A percentile compares a stretch with the other conserved stretches of the same genome.
Evolutionary conservation across 2,113 vertebrate genomes (phyloP).

Genomic region (Sapayoa aenigma): DNA sequence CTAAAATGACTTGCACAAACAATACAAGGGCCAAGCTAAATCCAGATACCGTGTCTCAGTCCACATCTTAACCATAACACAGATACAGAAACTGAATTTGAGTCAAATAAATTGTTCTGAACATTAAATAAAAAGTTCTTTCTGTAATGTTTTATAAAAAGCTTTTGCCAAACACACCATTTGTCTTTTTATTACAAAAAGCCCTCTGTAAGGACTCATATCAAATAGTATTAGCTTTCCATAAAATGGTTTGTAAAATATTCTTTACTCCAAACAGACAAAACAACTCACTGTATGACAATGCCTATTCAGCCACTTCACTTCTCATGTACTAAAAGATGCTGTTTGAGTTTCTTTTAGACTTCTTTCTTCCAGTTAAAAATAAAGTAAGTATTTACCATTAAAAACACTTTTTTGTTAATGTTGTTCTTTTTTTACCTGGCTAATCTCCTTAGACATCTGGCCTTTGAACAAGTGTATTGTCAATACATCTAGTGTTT

Average conservation of each 20-base stretch:
- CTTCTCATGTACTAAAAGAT: background rate
- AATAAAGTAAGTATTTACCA: background rate
- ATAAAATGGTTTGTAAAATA: background rate
- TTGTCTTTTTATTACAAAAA: background rate
- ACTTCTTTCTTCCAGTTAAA: background rate
- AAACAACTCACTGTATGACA: background rate
- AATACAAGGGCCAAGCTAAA: background rate
- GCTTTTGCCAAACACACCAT: background rate
- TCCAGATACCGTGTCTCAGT: background rate
- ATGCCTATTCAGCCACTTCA: background rate
- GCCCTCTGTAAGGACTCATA: background rate
- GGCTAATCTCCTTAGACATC: constrained; percentile 6
- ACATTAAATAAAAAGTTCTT: background rate
- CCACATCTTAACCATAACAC: background rate
- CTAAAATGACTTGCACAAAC: background rate
- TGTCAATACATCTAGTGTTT: constrained; percentile 21
- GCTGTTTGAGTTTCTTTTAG: background rate
- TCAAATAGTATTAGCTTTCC: background rate
- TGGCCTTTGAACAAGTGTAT: constrained; percentile 12
- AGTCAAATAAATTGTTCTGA: background rate
- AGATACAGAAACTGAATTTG: background rate
- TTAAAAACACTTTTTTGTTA: background rate
- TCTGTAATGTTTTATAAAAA: background rate
- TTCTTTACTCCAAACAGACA: background rate
- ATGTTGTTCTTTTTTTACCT: background rate